These are phyloP conservation scores for Ornithorhynchus anatinus DNA, from an alignment of 2,113 vertebrate genomes.

Conservation along the genomic window DNA sequence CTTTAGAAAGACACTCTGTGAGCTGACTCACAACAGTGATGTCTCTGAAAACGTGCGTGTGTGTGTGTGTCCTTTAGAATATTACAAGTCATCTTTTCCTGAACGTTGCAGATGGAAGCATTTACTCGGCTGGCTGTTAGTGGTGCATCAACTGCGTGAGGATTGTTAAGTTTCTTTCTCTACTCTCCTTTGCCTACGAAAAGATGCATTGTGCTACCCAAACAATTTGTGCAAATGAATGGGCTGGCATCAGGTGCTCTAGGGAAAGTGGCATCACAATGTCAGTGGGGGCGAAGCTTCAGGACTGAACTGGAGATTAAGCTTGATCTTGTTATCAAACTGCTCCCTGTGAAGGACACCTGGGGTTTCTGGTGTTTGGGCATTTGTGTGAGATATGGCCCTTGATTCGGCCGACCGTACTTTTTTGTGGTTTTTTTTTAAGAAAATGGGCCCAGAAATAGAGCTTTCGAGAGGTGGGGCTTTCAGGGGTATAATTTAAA, in stretches of 20 bases:
- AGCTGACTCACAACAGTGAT: neutral
- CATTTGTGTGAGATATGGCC: too few species aligned
- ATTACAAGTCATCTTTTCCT: neutral
- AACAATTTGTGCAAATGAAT: neutral
- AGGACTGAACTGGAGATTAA: too few species aligned
- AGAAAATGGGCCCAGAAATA: too few species aligned
- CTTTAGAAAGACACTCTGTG: neutral
- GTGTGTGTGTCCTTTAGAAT: neutral
- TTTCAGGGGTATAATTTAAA: too few species aligned
- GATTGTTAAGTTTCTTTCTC: neutral
- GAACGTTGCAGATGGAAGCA: neutral
- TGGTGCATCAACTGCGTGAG: neutral
- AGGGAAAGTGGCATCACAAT: too few species aligned
- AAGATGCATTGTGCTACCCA: conserved; percentile 5
- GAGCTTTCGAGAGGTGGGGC: too few species aligned
- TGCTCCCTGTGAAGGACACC: too few species aligned
- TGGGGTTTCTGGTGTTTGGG: too few species aligned
- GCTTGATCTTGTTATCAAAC: too few species aligned
- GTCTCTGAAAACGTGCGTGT: neutral
- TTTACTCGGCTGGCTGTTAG: neutral
- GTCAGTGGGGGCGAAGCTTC: too few species aligned
- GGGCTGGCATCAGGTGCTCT: neutral
- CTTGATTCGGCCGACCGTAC: too few species aligned
- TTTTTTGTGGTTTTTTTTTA: too few species aligned
- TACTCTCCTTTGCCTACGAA: neutral